Evolutionary conservation across 2,888 invertebrate species (phyloP).

Genomic region (Caenorhabditis wallacei): DNA sequence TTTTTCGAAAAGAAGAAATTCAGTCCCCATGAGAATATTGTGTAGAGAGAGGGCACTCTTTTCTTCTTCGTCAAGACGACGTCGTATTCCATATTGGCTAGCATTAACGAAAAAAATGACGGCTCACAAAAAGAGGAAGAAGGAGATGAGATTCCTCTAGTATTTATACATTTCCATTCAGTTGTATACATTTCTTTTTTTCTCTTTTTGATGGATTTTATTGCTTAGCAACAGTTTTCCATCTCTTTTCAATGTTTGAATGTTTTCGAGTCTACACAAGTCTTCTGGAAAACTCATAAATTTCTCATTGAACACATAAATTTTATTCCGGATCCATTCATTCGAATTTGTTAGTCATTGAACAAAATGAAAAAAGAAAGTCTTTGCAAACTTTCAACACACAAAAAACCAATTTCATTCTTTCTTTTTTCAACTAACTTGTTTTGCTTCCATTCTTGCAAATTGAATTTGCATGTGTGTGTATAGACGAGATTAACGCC

Average conservation of each 20-base stretch:
- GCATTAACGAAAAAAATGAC: conserved; percentile 50
- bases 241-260: not conserved
- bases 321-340: not conserved
- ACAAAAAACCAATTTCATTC: conserved; percentile 23
- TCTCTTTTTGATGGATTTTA: not conserved
- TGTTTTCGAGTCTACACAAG: not conserved
- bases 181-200: not conserved
- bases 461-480: conserved; percentile 61
- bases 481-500: conserved; percentile 46
- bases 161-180: conserved; percentile 7
- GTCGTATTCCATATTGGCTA: conserved; percentile 56
- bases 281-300: not conserved
- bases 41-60: conserved; percentile 22
- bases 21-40: conserved; percentile 56
- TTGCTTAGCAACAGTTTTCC: not conserved
- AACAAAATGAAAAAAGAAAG: conserved; percentile 5
- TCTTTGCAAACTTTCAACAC: conserved; percentile 12
- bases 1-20: conserved; percentile 27
- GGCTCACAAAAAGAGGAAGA: conserved; percentile 12
- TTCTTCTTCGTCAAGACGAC: conserved; percentile 26
- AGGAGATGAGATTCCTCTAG: not conserved
- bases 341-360: not conserved
- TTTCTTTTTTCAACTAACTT: conserved; percentile 28
- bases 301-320: not conserved
- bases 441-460: conserved; percentile 48